Percentiles rank a stretch among this genome's conserved stretches.
phyloP scores from a whole-genome alignment of 2,888 invertebrate species.

The Acanthosoma haemorrhoidale region DNA sequence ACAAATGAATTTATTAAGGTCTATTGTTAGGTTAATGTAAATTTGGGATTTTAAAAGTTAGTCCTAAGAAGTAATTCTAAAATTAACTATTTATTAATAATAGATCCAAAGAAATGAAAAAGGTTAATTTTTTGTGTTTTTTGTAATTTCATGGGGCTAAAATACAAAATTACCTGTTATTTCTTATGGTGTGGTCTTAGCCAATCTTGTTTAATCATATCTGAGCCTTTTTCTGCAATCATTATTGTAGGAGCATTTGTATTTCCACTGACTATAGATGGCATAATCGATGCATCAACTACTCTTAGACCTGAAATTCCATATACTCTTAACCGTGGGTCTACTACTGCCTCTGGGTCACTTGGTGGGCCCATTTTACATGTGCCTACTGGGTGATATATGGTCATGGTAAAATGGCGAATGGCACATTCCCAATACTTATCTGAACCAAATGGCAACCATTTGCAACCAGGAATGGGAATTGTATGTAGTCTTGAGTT shows the following conservation, averaged over 20 bases:
- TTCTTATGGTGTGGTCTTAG: constrained; percentile 31
- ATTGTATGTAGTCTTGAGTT: constrained; percentile 68
- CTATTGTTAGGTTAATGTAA: too few species aligned
- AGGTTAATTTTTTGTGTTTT: too few species aligned
- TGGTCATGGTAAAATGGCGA: constrained; percentile 80
- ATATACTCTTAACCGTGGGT: constrained; percentile 68
- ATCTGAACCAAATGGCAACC: constrained; percentile 64
- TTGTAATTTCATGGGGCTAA: too few species aligned
- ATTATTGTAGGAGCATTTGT: constrained; percentile 89
- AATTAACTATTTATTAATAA: too few species aligned
- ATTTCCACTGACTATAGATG: constrained; percentile 80
- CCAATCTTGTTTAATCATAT: constrained; percentile 82
- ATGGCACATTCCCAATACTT: constrained; percentile 83
- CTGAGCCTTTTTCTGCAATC: constrained; percentile 85
- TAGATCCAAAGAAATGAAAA: too few species aligned
- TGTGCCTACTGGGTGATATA: constrained; percentile 84
- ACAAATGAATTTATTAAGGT: too few species aligned
- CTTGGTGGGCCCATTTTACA: constrained; percentile 80
- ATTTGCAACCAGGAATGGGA: constrained; percentile 72
- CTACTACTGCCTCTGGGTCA: constrained; percentile 76
- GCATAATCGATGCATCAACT: constrained; percentile 84
- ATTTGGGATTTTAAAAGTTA: too few species aligned
- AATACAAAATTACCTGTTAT: too few species aligned
- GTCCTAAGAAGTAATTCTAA: too few species aligned
- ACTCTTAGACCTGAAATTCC: constrained; percentile 74